These are phyloP conservation scores for Sycobia sp. DNA, from an alignment of 1,140 invertebrate genomes.

Conservation along the genomic window DNA sequence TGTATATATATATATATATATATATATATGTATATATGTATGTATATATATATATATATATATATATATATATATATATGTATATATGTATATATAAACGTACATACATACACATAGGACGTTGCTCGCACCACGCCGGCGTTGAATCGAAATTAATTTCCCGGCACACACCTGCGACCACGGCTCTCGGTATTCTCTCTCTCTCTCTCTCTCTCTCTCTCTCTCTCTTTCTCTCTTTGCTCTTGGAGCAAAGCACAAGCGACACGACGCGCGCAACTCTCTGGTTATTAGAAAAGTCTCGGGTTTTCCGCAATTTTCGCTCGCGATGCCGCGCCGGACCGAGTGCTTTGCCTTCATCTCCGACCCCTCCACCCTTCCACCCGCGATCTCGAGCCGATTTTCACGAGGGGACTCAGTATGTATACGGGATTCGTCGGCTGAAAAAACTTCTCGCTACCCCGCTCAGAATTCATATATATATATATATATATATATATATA, in stretches of 20 bases:
- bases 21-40: background rate
- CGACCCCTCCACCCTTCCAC: too few relatives aligned
- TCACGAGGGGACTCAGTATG: background rate
- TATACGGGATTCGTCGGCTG: background rate
- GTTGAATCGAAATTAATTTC: slow-evolving; percentile 52
- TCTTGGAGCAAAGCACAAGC: too few relatives aligned
- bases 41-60: too few relatives aligned
- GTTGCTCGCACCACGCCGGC: too few relatives aligned
- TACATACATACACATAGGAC: too few relatives aligned
- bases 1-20: too few relatives aligned
- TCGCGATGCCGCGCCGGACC: background rate
- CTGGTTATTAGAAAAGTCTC: slow-evolving; percentile 22
- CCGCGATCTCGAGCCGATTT: background rate
- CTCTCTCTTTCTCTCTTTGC: background rate
- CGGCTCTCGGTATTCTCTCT: too few relatives aligned
- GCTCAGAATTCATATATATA: too few relatives aligned
- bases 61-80: too few relatives aligned
- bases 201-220: background rate
- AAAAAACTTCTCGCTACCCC: background rate
- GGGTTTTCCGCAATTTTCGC: slow-evolving; percentile 1
- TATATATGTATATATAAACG: too few relatives aligned
- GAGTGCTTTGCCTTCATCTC: background rate
- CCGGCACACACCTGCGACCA: slow-evolving; percentile 44
- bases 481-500: too few relatives aligned
- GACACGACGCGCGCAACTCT: background rate